Base-by-base conservation (phyloP, 2,113 vertebrate species). In the Monopterus albus region DNA sequence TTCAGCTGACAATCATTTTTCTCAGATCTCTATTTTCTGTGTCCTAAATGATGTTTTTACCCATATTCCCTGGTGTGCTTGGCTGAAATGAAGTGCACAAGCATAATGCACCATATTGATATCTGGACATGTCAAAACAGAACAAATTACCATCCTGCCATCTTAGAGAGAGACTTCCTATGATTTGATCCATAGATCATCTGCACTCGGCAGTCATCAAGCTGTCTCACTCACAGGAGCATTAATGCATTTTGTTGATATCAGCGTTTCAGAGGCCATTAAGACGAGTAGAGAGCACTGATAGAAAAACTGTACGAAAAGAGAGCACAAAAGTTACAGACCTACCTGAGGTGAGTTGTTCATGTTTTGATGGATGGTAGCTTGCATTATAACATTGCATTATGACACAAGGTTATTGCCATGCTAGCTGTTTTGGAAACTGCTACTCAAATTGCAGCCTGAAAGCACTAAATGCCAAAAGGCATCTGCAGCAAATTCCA, bases 251-350 rank as follows among this genome's bases (percentile, higher is more conserved):
- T 90, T 84, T 87, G 91, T 89, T 81, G 84, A 85, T 82, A 88
- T 93, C 92, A 94, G 92, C 91, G 62, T 87, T 92, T 90, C 71
- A 82, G 76, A 76, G 68, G 71, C 91, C 91, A 92, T 93, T 92
- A 94, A 79, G 84, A 84, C 7, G 36, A 77, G 78, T 59, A 65
- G 65, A 84, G 74, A 64, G 77, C 68, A 68, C 21, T 70, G 86
- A 77, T 1, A 84, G 77, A 79, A 59, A 65, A 76, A 23, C 7
- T 14, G 46, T 35, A 68, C 11, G 77, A 82, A 59, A 31, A 11
- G 56, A 58, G 56, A 35, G 45, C 20, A 7, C 23, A 31, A 59
- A 67, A 61, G 51, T 65, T 88, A 84, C 72, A 79, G 72, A 87
- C 77, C 72, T 50, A 40, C 55, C 43, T 60, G 17, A 57, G 20